Evolutionary conservation across 2,113 vertebrate genomes (phyloP).

Genomic region (Semicossyphus pulcher): DNA sequence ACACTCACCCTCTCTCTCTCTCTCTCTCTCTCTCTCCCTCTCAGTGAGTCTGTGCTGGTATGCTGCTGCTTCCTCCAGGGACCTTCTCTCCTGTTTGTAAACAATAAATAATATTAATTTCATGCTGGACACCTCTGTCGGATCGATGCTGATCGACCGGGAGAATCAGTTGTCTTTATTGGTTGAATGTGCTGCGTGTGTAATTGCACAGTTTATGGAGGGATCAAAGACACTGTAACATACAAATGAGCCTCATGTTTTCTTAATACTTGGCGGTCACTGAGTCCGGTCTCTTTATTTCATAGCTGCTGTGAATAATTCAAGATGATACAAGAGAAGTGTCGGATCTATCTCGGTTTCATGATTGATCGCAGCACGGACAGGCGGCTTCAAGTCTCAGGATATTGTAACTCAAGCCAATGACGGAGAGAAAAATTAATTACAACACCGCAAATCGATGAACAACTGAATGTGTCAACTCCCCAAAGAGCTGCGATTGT

Average conservation of each 20-base stretch:
- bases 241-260: constrained; percentile 59
- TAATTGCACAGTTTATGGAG: constrained; percentile 69
- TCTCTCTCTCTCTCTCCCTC: constrained; percentile 32
- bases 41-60: constrained; percentile 61
- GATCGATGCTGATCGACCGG: constrained; percentile 73
- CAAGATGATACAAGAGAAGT: constrained; percentile 59
- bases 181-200: constrained; percentile 36
- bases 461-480: constrained; percentile 78
- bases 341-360: constrained; percentile 46
- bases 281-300: constrained; percentile 41
- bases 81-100: constrained; percentile 70
- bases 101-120: constrained; percentile 84
- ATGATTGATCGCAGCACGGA: constrained; percentile 71
- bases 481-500: constrained; percentile 76
- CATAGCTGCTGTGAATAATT: constrained; percentile 62
- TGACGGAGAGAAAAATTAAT: constrained; percentile 79
- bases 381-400: constrained; percentile 64
- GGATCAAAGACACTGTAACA: constrained; percentile 42
- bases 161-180: constrained; percentile 71
- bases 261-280: constrained; percentile 50
- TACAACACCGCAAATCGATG: constrained; percentile 82
- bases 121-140: constrained; percentile 71
- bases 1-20: constrained; percentile 56
- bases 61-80: constrained; percentile 60
- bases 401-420: constrained; percentile 76